phyloP scores from a whole-genome alignment of 92 coral and sea anemone species.

The Phymanthus crucifer region DNA sequence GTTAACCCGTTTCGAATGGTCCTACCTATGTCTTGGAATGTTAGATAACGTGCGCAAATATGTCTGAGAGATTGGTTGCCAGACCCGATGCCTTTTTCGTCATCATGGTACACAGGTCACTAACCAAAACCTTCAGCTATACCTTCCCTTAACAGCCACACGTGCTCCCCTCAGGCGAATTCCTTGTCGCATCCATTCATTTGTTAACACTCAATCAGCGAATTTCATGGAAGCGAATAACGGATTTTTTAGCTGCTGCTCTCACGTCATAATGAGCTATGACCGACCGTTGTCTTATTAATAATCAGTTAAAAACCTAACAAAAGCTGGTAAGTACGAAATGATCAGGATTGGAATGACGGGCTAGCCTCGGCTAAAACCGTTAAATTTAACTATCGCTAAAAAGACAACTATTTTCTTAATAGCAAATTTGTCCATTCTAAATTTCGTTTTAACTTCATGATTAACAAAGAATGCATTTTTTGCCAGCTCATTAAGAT shows the following conservation, averaged over 20 bases:
- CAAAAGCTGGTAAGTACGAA: background rate
- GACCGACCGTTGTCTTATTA: background rate
- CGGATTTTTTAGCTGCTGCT: background rate
- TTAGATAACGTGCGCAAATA: background rate
- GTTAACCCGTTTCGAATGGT: background rate
- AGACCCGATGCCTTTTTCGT: background rate
- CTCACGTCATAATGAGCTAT: background rate
- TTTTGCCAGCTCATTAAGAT: no score
- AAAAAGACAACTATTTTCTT: no score
- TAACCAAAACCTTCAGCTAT: background rate
- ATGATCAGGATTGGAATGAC: background rate
- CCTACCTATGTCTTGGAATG: background rate
- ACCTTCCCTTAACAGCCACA: background rate
- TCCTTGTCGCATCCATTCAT: background rate
- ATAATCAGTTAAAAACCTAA: background rate
- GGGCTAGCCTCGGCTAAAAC: background rate
- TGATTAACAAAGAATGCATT: no score
- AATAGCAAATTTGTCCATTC: background rate
- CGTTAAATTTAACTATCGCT: background rate
- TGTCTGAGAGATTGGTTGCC: background rate
- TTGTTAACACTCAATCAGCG: constrained; percentile 10
- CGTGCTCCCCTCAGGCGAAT: constrained; percentile 6
- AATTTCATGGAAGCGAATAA: background rate
- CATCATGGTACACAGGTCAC: constrained; percentile 1
- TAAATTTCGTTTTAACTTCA: background rate